A percentile compares a stretch with the other conserved stretches of the same genome.
These are phyloP conservation scores for Tokudaia muenninki DNA, from an alignment of 2,797 vertebrate genomes.

Conservation along the genomic window DNA sequence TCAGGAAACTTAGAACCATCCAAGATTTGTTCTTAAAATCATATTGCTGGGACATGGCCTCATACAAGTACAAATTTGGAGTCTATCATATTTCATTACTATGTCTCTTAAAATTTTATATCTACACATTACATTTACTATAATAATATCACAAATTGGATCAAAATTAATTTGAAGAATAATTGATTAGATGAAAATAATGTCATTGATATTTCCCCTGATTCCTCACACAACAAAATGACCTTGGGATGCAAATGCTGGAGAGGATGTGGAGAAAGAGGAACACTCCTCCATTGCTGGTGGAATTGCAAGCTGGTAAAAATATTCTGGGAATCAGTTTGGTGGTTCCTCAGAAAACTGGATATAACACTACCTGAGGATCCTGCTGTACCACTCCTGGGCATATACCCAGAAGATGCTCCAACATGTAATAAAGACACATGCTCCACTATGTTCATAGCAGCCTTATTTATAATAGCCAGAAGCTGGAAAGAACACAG, in stretches of 20 bases:
- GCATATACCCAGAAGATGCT: too few species aligned
- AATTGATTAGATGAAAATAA: conserved; percentile 69
- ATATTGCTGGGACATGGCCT: not conserved
- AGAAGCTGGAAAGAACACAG: too few species aligned
- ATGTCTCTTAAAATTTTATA: not conserved
- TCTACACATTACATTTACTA: not conserved
- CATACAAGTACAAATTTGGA: not conserved
- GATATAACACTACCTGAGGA: too few species aligned
- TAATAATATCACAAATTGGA: not conserved
- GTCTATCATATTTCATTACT: not conserved
- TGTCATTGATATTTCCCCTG: conserved; percentile 69
- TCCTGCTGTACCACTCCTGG: too few species aligned
- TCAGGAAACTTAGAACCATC: not conserved
- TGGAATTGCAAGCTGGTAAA: too few species aligned
- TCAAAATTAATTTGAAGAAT: conserved; percentile 47
- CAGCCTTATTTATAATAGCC: too few species aligned
- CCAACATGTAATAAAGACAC: too few species aligned
- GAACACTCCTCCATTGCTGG: too few species aligned
- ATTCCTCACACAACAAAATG: conserved; percentile 69
- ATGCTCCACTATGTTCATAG: too few species aligned
- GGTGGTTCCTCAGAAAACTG: too few species aligned
- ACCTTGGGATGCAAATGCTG: conserved; percentile 64
- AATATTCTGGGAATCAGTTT: too few species aligned
- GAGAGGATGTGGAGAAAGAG: too few species aligned
- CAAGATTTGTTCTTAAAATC: not conserved